phyloP scores from a whole-genome alignment of 2,797 vertebrate species.

The Muraenolepis orangiensis region DNA sequence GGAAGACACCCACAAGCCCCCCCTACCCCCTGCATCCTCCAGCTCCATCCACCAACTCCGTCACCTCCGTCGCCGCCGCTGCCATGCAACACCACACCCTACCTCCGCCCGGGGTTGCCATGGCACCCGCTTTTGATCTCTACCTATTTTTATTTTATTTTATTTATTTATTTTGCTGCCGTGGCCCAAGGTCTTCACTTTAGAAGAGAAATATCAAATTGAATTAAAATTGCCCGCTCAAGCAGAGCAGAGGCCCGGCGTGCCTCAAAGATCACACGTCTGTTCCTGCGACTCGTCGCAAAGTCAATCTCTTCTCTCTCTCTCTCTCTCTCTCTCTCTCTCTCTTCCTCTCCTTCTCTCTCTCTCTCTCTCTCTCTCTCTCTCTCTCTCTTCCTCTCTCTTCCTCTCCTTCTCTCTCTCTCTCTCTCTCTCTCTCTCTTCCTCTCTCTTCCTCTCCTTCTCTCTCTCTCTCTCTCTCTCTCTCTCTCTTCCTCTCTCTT shows the following conservation, averaged over 20 bases:
- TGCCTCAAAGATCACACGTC: conserved; percentile 71
- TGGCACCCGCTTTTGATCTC: conserved; percentile 52
- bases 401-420: conserved; percentile 23
- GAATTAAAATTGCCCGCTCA: conserved; percentile 75
- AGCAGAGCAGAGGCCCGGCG: conserved; percentile 64
- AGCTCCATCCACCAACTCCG: conserved; percentile 12
- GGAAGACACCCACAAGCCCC: conserved; percentile 49
- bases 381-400: conserved; percentile 45
- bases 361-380: conserved; percentile 28
- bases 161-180: conserved; percentile 62
- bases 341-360: conserved; percentile 50
- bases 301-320: conserved; percentile 58
- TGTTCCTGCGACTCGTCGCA: conserved; percentile 67
- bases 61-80: conserved; percentile 21
- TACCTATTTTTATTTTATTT: too few species aligned
- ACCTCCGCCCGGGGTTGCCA: conserved; percentile 27
- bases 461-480: conserved; percentile 23
- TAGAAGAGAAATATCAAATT: conserved; percentile 73
- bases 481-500: too few species aligned
- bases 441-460: too few species aligned
- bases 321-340: conserved; percentile 21
- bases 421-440: conserved; percentile 48
- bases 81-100: conserved; percentile 29
- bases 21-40: too few species aligned
- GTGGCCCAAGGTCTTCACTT: conserved; percentile 67